phyloP scores from a whole-genome alignment of 2,797 vertebrate species.

The Danio aesculapii region DNA sequence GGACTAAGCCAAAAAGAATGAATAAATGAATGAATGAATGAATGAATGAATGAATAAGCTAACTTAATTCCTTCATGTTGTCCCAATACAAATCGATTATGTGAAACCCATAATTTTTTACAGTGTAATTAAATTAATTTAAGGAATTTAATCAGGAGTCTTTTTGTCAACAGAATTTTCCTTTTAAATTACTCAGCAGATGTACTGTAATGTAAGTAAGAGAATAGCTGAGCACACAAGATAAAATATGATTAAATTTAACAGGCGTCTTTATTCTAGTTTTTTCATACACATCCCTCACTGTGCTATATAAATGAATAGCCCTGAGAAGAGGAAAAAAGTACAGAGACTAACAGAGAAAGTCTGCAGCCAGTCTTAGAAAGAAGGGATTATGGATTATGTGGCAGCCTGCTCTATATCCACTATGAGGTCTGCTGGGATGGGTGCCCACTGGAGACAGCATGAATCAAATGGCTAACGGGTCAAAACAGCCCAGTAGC shows the following conservation, averaged over 20 bases:
- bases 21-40: too few species aligned
- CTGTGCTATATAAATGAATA: neutral
- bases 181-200: neutral
- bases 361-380: neutral
- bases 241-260: slow-evolving; percentile 19
- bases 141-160: neutral
- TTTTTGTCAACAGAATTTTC: slow-evolving; percentile 4
- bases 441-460: slow-evolving; percentile 4
- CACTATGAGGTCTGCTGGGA: slow-evolving; percentile 10
- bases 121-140: neutral
- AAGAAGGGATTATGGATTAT: slow-evolving; percentile 30
- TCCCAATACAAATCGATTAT: too few species aligned
- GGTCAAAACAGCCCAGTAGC: slow-evolving; percentile 23
- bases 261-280: neutral
- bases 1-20: too few species aligned
- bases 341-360: neutral
- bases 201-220: neutral
- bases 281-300: neutral
- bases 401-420: neutral
- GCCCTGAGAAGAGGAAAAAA: neutral
- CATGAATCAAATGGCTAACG: neutral
- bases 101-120: too few species aligned
- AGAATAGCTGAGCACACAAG: neutral
- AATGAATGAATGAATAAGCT: too few species aligned
- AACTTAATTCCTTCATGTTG: too few species aligned